Percentiles rank a stretch among this genome's conserved stretches.
phyloP scores from a whole-genome alignment of 2,113 vertebrate species.

The Syrmaticus mikado region DNA sequence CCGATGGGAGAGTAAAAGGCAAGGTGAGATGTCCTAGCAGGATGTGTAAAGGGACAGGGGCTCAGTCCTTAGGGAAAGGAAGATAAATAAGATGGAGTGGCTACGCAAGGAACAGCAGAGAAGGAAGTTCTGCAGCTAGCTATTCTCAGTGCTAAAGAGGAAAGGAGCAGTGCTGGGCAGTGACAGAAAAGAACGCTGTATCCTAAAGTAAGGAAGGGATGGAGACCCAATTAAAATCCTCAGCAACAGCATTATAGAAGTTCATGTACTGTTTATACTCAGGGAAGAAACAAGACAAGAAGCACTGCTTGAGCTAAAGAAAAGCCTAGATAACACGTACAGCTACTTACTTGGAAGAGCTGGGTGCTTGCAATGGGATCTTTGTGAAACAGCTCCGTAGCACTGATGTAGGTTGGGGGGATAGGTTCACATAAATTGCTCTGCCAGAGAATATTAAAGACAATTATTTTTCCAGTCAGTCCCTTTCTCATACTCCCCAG shows the following conservation, averaged over 20 bases:
- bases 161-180: neutral
- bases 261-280: neutral
- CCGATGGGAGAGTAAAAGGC: neutral
- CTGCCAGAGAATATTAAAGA: slow-evolving; percentile 70
- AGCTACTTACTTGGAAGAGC: slow-evolving; percentile 89
- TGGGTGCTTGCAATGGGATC: slow-evolving; percentile 85
- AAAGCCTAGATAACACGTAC: neutral
- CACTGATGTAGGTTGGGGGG: slow-evolving; percentile 79
- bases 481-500: neutral
- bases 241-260: neutral
- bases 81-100: neutral
- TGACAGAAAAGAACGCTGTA: neutral
- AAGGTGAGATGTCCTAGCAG: neutral
- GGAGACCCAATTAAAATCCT: neutral
- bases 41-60: neutral
- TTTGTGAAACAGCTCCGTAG: slow-evolving; percentile 83
- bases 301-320: neutral
- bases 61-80: neutral
- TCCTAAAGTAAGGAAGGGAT: neutral
- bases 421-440: slow-evolving; percentile 73
- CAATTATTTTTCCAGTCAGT: neutral
- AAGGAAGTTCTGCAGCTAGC: neutral
- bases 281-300: neutral
- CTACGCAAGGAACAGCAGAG: neutral
- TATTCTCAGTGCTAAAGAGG: neutral